phyloP scores from a whole-genome alignment of 2,113 vertebrate species.

The Rhegmatorhina hoffmannsi region DNA sequence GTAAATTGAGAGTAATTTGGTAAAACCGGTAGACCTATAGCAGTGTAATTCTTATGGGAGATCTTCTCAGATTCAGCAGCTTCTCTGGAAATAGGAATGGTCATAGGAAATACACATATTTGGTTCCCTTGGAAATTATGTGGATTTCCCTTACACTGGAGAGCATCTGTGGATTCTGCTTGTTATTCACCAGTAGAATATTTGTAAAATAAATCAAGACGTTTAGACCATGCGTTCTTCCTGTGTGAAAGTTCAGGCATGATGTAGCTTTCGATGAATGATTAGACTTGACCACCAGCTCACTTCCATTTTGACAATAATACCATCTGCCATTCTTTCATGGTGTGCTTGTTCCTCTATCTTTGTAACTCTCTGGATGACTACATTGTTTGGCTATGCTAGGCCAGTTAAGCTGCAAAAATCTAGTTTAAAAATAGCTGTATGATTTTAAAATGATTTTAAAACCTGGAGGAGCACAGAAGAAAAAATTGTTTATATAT shows the following conservation, averaged over 20 bases:
- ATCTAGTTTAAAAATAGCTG: slow-evolving; percentile 55
- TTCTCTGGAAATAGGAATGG: not conserved
- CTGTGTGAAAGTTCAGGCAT: not conserved
- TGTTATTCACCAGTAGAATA: not conserved
- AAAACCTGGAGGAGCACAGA: slow-evolving; percentile 32
- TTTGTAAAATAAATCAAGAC: not conserved
- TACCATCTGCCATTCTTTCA: slow-evolving; percentile 35
- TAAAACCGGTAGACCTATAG: not conserved
- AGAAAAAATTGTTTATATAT: slow-evolving; percentile 52
- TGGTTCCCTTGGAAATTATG: not conserved
- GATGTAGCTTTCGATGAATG: not conserved
- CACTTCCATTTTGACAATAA: slow-evolving; percentile 16
- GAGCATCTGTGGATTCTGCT: not conserved
- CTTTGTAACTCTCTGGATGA: slow-evolving; percentile 34
- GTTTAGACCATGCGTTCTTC: not conserved
- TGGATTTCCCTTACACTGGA: not conserved
- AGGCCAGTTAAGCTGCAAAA: slow-evolving; percentile 47
- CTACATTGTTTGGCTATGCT: slow-evolving; percentile 61
- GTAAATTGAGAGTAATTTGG: not conserved
- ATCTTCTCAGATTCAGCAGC: not conserved
- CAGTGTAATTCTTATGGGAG: not conserved
- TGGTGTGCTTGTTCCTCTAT: not conserved
- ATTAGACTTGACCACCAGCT: not conserved
- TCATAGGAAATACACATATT: not conserved
- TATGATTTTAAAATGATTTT: slow-evolving; percentile 50